Conservation (phyloP, 1,140 invertebrate genomes). For the Halesus radiatus region DNA sequence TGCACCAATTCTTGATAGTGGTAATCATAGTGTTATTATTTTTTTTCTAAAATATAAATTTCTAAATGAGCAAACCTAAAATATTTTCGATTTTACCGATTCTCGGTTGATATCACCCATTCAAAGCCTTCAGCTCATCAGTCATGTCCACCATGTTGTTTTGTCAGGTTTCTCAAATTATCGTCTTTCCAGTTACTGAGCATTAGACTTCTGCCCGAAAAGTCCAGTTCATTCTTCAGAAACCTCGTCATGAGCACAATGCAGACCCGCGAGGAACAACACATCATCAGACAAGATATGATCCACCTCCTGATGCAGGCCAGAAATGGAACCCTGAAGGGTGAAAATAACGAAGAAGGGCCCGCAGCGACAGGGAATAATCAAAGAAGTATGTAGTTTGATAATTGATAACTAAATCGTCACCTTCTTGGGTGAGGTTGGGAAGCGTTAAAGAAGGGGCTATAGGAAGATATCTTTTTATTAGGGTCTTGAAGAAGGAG, state of each 20-base stretch:
- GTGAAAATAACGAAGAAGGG: slow-evolving; percentile 33
- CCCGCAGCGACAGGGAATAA: background rate
- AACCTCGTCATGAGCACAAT: slow-evolving; percentile 55
- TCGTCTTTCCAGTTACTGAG: slow-evolving; percentile 16
- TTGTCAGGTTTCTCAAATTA: too few species aligned
- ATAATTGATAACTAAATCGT: too few species aligned
- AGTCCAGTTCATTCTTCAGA: slow-evolving; percentile 58
- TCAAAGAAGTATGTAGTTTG: background rate
- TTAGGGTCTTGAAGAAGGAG: too few species aligned
- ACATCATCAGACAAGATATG: slow-evolving; percentile 59
- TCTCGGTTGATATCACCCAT: too few species aligned
- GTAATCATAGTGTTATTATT: too few species aligned
- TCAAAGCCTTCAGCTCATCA: too few species aligned
- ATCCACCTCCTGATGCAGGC: slow-evolving; percentile 61
- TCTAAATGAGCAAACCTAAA: too few species aligned
- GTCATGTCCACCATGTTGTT: background rate
- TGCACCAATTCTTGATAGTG: too few species aligned
- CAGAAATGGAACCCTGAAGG: slow-evolving; percentile 47
- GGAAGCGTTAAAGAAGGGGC: too few species aligned
- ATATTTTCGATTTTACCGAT: background rate
- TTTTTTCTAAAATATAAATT: too few species aligned
- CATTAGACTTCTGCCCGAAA: background rate
- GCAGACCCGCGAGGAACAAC: slow-evolving; percentile 51
- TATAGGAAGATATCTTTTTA: too few species aligned
- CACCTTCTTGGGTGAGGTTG: too few species aligned